These are phyloP conservation scores for Spialia ferax DNA, from an alignment of 2,888 invertebrate species.

Conservation along the genomic window DNA sequence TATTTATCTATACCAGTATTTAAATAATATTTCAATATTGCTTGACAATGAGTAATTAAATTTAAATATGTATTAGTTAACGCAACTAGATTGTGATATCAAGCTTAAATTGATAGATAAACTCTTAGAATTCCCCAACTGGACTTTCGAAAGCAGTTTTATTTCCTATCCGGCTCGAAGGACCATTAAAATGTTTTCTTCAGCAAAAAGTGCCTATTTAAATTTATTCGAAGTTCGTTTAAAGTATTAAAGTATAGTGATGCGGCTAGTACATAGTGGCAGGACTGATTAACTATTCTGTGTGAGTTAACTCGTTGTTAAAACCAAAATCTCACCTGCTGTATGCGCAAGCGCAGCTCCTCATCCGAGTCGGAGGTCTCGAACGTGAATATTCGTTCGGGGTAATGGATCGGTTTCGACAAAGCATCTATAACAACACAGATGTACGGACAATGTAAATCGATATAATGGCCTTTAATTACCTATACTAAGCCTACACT, in stretches of 20 bases:
- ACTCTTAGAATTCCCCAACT: not conserved
- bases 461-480: slow-evolving; percentile 46
- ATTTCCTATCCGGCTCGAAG: slow-evolving; percentile 9
- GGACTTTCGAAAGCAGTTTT: not conserved
- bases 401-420: slow-evolving; percentile 84
- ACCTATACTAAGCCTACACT: not conserved
- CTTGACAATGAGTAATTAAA: no score
- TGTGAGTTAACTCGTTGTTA: not conserved
- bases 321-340: slow-evolving; percentile 69
- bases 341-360: slow-evolving; percentile 82
- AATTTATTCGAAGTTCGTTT: no score
- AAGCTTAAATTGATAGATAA: not conserved
- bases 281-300: not conserved
- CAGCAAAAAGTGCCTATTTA: not conserved
- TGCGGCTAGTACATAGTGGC: not conserved
- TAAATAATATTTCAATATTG: no score
- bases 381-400: slow-evolving; percentile 83
- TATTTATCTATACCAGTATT: no score
- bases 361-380: slow-evolving; percentile 82
- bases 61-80: not conserved
- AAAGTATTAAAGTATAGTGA: not conserved
- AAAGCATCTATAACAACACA: slow-evolving; percentile 87
- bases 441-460: slow-evolving; percentile 79
- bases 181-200: not conserved
- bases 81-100: not conserved